Conservation (phyloP, 2,113 vertebrate species). For the Microtus ochrogaster region DNA sequence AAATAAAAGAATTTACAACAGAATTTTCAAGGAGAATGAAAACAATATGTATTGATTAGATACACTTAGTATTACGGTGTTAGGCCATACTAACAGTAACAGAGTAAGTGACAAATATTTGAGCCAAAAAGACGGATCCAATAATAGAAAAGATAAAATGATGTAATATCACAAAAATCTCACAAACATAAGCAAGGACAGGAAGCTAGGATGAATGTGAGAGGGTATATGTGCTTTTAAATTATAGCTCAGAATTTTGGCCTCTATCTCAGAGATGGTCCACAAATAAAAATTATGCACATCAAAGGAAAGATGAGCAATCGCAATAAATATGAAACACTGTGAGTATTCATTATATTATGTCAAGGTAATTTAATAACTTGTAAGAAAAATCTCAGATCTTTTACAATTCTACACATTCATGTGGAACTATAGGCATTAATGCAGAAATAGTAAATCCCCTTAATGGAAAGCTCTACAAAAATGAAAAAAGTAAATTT, state of each 20-base stretch:
- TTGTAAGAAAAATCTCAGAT: slow-evolving; percentile 39
- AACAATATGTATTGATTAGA: slow-evolving; percentile 23
- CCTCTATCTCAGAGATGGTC: background rate
- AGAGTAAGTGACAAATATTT: slow-evolving; percentile 29
- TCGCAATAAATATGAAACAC: slow-evolving; percentile 11
- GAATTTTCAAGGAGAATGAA: slow-evolving; percentile 30
- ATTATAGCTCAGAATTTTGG: slow-evolving; percentile 14
- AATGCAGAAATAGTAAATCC: slow-evolving; percentile 21
- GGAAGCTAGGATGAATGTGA: background rate
- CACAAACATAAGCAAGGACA: slow-evolving; percentile 35
- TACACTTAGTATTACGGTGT: background rate
- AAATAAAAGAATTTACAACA: background rate
- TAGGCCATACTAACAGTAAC: background rate
- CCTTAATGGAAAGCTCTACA: slow-evolving; percentile 7
- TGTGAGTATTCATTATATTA: background rate
- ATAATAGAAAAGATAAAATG: slow-evolving; percentile 23
- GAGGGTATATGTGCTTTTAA: background rate
- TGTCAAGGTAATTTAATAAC: slow-evolving; percentile 4
- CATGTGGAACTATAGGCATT: background rate
- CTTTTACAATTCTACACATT: slow-evolving; percentile 25
- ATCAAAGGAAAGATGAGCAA: slow-evolving; percentile 39
- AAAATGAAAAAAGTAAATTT: slow-evolving; percentile 40
- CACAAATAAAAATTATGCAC: slow-evolving; percentile 26
- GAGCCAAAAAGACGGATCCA: background rate
- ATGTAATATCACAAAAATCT: background rate